Conservation (phyloP, 2,888 invertebrate species). For the Caradrina kadenii region DNA sequence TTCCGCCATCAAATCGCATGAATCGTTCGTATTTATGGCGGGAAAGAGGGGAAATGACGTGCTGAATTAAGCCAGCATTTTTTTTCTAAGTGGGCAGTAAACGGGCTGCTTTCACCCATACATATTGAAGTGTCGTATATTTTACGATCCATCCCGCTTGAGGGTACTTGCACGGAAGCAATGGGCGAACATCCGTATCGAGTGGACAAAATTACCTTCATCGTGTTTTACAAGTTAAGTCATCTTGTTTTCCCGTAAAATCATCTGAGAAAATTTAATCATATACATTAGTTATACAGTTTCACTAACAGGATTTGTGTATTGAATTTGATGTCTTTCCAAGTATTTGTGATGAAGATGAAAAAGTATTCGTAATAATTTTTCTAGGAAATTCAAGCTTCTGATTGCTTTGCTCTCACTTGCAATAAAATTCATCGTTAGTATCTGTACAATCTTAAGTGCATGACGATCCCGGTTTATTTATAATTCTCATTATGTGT, state of each 20-base stretch:
- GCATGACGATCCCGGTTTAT: conserved; percentile 19
- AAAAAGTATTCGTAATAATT: background rate
- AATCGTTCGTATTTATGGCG: conserved; percentile 84
- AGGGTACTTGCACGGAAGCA: conserved; percentile 79
- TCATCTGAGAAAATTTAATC: conserved; percentile 19
- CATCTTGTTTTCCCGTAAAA: conserved; percentile 61
- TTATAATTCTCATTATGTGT: conserved; percentile 18
- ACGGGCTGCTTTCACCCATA: conserved; percentile 83
- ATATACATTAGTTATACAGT: background rate
- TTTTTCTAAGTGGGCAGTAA: conserved; percentile 89
- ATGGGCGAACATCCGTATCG: conserved; percentile 79
- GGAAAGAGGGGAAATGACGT: conserved; percentile 78
- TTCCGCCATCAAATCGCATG: conserved; percentile 83
- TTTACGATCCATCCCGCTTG: conserved; percentile 86
- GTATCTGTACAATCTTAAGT: conserved; percentile 13
- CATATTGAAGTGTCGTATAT: conserved; percentile 88
- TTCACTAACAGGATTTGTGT: conserved; percentile 1
- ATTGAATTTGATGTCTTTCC: background rate
- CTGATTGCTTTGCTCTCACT: background rate
- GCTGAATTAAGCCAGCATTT: conserved; percentile 89
- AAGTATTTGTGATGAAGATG: background rate
- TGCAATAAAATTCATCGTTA: conserved; percentile 1
- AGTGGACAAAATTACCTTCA: conserved; percentile 85
- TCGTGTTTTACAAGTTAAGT: conserved; percentile 80
- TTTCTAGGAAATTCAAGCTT: background rate